Base-by-base conservation (phyloP, 2,888 invertebrate genomes). In the Scotopteryx bipunctaria region DNA sequence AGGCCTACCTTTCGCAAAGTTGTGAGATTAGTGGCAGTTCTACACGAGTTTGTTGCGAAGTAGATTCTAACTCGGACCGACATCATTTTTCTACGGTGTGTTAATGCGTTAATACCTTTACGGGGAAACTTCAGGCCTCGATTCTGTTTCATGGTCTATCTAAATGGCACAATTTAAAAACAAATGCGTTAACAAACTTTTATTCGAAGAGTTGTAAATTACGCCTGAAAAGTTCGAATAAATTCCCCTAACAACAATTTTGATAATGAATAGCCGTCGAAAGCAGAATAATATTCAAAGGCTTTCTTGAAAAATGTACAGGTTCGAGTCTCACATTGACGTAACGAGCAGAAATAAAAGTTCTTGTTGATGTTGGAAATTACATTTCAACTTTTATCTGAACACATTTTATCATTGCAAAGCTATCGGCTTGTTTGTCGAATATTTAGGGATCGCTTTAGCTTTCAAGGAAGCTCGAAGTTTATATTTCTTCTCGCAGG, bases 1-100 rank as follows among this genome's bases (percentile, higher is more conserved):
- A 68, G 64, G 55, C 73, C 61, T 68, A 61, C 49, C 56, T 55
- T 57, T 57, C 46, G 49, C 55, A 13, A 59, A 69, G 55, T 69
- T 61, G 23, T 45, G 36, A 61, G 68, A 73, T 73, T 68, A 71
- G 66, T 55, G 54, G 61, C 38, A 55, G 38, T 48, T 49, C 47
- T 56, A 41, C 47, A 33, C 44, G 52, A 59, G 43, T 55, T 64
- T 59, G 58, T 61, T 63, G 27, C 37, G 27, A 61, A 58, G 55
- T 57, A 51, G 52, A 44, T 38, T 32, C 31, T 50, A 57, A 48
- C 61, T 57, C 49, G 45, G 44, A 16, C 53, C 29, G 35, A 38
- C 17, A 59, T 61, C 50, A 55, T 63, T 66, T 64, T 64, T 65
- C 55, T 57, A 60, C 56, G 59, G 56, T 49, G 63, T 64, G 61